Base-by-base conservation (phyloP, 2,113 vertebrate genomes). In the Callocephalon fimbriatum region DNA sequence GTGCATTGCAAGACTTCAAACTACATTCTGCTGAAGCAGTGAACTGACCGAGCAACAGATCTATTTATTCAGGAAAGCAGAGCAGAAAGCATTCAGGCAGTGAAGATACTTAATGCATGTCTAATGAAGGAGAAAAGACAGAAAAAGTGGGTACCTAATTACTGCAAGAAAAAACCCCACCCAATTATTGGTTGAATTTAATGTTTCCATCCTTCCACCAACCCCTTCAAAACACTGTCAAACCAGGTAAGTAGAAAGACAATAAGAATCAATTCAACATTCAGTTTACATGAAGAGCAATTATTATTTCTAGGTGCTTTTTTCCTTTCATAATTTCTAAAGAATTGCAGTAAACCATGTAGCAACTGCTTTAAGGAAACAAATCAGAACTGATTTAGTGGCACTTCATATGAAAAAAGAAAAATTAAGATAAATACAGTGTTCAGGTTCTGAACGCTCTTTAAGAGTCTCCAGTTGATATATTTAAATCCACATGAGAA, bases 31-130 rank as follows among this genome's bases (percentile, higher is more conserved):
- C 67, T 53, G 62, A 68, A 73, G 84, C 51, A 47, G 15, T 27
- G 83, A 95, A 72, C 47, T 87, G 47, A 63, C 65, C 51, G 71
- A 93, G 67, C 66, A 93, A 88, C 42, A 86, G 95, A 90, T 59
- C 67, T 85, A 77, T 92, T 88, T 93, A 78, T 93, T 37, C 0
- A 0, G 59, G 63, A 66, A 79, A 94, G 78, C 42, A 42, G n/a
- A 22, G 45, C 79, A 80, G 45, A 80, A 92, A 58, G 32, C 13
- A 2, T 35, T 42, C 38, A 59, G 29, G 27, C 12, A 62, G 40
- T 10, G 77, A 45, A 81, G 95, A 86, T 35, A 80, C 32, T 67
- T 71, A 74, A 71, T 86, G 71, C 48, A 83, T 83, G 58, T 45
- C 58, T 70, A 92, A 77, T 40, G 88, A 90, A 37, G 71, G 4